A percentile compares a stretch with the other conserved stretches of the same genome.
Conservation (phyloP, 1,140 invertebrate genomes). For the Pseudoatta argentina region DNA sequence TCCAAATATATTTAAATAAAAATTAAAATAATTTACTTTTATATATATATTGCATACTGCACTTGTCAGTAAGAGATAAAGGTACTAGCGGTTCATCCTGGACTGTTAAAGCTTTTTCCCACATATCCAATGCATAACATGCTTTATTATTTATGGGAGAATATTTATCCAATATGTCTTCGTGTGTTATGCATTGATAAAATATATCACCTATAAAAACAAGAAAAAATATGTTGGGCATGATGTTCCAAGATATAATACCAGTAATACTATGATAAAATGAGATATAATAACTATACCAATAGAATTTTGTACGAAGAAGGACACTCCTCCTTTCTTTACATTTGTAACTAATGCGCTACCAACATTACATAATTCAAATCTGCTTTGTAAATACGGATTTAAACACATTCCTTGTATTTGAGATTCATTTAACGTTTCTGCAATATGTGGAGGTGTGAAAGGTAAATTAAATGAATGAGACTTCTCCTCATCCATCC, state of each 20-base stretch:
- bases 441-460: conserved; percentile 76
- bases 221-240: background rate
- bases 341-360: conserved; percentile 70
- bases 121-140: conserved; percentile 76
- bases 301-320: conserved; percentile 83
- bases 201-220: conserved; percentile 81
- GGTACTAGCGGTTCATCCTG: conserved; percentile 72
- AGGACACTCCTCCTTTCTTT: conserved; percentile 67
- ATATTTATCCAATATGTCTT: conserved; percentile 71
- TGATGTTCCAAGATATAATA: background rate
- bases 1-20: conserved; percentile 15
- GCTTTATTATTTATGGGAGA: conserved; percentile 77
- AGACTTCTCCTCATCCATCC: conserved; percentile 76
- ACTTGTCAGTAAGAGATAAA: conserved; percentile 74
- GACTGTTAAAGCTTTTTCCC: conserved; percentile 75
- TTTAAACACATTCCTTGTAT: conserved; percentile 81
- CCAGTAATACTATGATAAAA: background rate
- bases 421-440: conserved; percentile 78
- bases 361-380: conserved; percentile 80
- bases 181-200: conserved; percentile 83
- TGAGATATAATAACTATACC: conserved; percentile 70
- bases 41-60: conserved; percentile 75
- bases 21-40: conserved; percentile 69
- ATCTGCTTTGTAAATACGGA: conserved; percentile 79
- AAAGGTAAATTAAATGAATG: conserved; percentile 80